phyloP scores from a whole-genome alignment of 2,888 invertebrate genomes.

The Parnassius orleans region DNA sequence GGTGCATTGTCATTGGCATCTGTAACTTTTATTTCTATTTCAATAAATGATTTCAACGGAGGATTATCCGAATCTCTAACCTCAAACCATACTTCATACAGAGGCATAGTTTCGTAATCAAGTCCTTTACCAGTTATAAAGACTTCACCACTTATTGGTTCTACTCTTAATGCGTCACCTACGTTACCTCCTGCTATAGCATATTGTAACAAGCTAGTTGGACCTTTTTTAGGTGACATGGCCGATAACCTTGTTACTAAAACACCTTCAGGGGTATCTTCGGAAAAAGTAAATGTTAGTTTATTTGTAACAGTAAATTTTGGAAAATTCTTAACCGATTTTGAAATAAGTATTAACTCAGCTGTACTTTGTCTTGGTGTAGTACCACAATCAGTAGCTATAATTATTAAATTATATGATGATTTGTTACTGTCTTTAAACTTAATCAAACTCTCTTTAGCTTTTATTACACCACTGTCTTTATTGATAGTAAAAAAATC shows the following conservation, averaged over 20 bases:
- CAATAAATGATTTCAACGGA: constrained; percentile 88
- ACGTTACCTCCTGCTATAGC: constrained; percentile 97
- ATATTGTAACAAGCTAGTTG: constrained; percentile 86
- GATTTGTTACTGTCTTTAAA: constrained; percentile 75
- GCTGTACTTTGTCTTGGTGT: constrained; percentile 86
- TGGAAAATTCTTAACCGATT: constrained; percentile 90
- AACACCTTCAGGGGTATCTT: constrained; percentile 89
- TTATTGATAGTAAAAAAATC: constrained; percentile 88
- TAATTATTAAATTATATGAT: constrained; percentile 86
- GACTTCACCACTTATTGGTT: constrained; percentile 89
- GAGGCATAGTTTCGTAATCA: constrained; percentile 91
- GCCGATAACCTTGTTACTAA: constrained; percentile 89
- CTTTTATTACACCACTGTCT: constrained; percentile 93
- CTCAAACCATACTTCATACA: constrained; percentile 96
- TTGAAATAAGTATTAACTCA: constrained; percentile 88
- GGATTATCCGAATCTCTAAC: constrained; percentile 92
- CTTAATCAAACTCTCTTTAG: constrained; percentile 84
- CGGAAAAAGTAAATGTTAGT: constrained; percentile 88
- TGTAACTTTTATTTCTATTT: constrained; percentile 92
- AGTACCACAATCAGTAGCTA: constrained; percentile 90
- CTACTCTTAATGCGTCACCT: constrained; percentile 91
- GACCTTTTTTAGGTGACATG: constrained; percentile 88
- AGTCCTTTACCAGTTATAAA: constrained; percentile 89
- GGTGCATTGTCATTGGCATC: constrained; percentile 97
- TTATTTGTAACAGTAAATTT: constrained; percentile 86